phyloP scores from a whole-genome alignment of 2,797 vertebrate genomes.

The Sebastes flavidus region DNA sequence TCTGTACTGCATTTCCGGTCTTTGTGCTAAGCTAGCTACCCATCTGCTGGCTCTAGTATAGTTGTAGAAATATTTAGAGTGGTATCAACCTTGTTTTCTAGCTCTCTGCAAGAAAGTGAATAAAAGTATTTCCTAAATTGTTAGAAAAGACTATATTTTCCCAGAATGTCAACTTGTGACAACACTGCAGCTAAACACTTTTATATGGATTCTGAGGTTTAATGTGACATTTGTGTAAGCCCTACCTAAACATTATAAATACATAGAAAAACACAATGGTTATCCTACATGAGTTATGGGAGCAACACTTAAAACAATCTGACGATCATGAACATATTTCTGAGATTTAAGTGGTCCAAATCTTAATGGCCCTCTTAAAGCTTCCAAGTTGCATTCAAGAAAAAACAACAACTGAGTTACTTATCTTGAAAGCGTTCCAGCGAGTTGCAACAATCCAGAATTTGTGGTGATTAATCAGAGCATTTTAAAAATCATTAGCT shows the following conservation, averaged over 20 bases:
- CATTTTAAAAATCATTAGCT: conserved; percentile 17
- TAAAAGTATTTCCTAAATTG: too few species aligned
- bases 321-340: too few species aligned
- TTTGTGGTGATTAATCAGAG: not conserved
- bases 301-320: too few species aligned
- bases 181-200: not conserved
- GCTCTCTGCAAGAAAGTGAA: too few species aligned
- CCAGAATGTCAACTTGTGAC: not conserved
- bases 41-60: not conserved
- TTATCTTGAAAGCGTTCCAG: not conserved
- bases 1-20: not conserved
- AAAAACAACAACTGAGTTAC: not conserved
- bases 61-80: not conserved
- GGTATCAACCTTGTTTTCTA: not conserved
- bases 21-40: not conserved
- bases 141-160: too few species aligned
- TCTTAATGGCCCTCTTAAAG: not conserved
- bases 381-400: not conserved
- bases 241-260: not conserved
- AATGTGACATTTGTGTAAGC: not conserved
- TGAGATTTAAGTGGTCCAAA: not conserved
- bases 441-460: not conserved
- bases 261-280: not conserved
- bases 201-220: not conserved
- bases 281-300: too few species aligned